phyloP scores from a whole-genome alignment of 1,140 invertebrate genomes.

The Harlomillsia oculata region DNA sequence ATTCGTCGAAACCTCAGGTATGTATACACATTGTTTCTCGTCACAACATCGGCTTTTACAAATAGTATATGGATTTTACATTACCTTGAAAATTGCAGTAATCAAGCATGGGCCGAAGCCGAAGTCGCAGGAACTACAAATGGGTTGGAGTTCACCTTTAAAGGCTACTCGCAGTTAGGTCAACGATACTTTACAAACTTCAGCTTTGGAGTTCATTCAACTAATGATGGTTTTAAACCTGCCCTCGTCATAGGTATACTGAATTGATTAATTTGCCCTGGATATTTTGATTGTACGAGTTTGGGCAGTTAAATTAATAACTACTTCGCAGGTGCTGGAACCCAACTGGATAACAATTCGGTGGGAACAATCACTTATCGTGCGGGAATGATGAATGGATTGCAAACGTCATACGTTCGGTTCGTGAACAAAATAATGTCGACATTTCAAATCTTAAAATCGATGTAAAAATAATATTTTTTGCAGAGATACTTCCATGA shows the following conservation, averaged over 20 bases:
- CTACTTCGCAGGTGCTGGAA: conserved; percentile 57
- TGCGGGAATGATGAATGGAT: conserved; percentile 45
- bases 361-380: conserved; percentile 79
- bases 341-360: conserved; percentile 72
- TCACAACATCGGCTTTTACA: neutral
- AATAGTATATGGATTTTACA: neutral
- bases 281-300: no score
- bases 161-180: conserved; percentile 28
- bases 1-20: conserved; percentile 22
- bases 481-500: conserved; percentile 19
- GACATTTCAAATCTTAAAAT: conserved; percentile 9
- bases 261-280: no score
- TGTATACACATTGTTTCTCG: neutral
- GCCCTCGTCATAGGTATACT: conserved; percentile 60
- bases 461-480: conserved; percentile 1
- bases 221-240: conserved; percentile 47
- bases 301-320: no score
- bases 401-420: conserved; percentile 23
- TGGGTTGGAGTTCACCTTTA: conserved; percentile 29
- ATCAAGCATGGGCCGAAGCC: conserved; percentile 25
- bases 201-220: conserved; percentile 2
- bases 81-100: conserved; percentile 10
- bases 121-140: conserved; percentile 32
- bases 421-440: conserved; percentile 4
- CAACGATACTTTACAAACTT: conserved; percentile 21